Conservation (phyloP, 2,888 invertebrate species). For the Aproaerema taeniolella region DNA sequence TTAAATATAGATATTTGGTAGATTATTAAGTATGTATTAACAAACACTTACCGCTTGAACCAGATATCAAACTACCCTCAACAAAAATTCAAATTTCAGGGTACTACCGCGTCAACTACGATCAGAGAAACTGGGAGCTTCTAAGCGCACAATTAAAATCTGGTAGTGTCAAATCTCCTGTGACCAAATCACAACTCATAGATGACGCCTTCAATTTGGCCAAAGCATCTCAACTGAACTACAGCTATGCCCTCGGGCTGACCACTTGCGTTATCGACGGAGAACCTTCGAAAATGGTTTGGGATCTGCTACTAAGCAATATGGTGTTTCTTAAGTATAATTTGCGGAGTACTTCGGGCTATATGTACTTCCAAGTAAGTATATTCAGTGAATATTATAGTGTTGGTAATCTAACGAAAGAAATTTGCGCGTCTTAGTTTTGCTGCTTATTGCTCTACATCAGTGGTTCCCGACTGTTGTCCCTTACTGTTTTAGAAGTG, state of each 20-base stretch:
- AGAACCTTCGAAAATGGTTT: constrained; percentile 81
- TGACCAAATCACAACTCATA: constrained; percentile 83
- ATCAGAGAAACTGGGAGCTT: constrained; percentile 75
- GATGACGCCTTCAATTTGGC: constrained; percentile 85
- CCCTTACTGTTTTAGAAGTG: too few species aligned
- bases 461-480: too few species aligned
- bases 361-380: constrained; percentile 66
- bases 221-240: constrained; percentile 74
- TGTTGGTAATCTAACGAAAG: too few species aligned
- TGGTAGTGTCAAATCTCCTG: constrained; percentile 69
- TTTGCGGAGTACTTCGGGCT: constrained; percentile 66
- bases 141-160: constrained; percentile 68
- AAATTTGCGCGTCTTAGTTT: too few species aligned
- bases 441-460: too few species aligned
- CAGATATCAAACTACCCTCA: too few species aligned
- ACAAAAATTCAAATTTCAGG: too few species aligned
- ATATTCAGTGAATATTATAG: too few species aligned
- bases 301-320: constrained; percentile 79
- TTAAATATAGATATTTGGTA: too few species aligned
- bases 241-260: constrained; percentile 79
- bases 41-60: too few species aligned
- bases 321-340: constrained; percentile 70
- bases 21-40: too few species aligned
- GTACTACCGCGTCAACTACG: constrained; percentile 81
- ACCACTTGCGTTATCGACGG: constrained; percentile 78